Evolutionary conservation across 2,888 invertebrate species (phyloP).

Genomic region (Rotaria socialis): DNA sequence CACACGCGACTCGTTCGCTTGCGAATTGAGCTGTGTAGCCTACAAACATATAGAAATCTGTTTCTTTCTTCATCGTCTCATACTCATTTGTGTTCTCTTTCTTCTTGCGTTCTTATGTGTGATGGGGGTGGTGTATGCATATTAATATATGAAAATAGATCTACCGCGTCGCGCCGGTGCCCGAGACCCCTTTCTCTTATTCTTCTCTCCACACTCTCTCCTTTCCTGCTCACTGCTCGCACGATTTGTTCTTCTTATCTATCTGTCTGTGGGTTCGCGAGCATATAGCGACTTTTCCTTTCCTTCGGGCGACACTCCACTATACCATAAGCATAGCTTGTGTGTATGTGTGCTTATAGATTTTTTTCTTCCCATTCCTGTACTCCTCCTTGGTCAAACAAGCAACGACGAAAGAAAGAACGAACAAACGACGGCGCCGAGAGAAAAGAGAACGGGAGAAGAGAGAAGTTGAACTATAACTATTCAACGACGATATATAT

Average conservation of each 20-base stretch:
- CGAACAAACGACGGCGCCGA: slow-evolving; percentile 10
- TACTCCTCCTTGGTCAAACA: slow-evolving; percentile 32
- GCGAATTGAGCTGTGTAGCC: slow-evolving; percentile 16
- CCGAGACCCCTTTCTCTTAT: slow-evolving; percentile 19
- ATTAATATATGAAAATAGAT: slow-evolving; percentile 32
- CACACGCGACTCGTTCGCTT: slow-evolving; percentile 18
- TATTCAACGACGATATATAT: neutral
- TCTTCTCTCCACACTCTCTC: neutral
- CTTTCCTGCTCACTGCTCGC: slow-evolving; percentile 22
- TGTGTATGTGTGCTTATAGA: slow-evolving; percentile 21
- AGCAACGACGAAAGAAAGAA: slow-evolving; percentile 10
- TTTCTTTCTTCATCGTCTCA: slow-evolving; percentile 26
- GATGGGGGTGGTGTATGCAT: slow-evolving; percentile 29
- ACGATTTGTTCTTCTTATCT: slow-evolving; percentile 30
- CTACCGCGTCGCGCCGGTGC: slow-evolving; percentile 26
- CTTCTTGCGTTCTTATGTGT: slow-evolving; percentile 26
- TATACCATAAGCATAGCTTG: neutral
- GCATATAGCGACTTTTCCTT: slow-evolving; percentile 8
- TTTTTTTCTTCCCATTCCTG: slow-evolving; percentile 23
- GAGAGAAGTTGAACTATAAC: slow-evolving; percentile 24
- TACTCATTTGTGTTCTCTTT: slow-evolving; percentile 23
- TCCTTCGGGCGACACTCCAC: slow-evolving; percentile 25
- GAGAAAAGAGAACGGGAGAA: neutral
- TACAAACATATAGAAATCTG: slow-evolving; percentile 27
- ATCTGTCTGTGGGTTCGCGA: slow-evolving; percentile 14